Conservation (phyloP, 2,113 vertebrate species). For the Rhynchomys soricoides region DNA sequence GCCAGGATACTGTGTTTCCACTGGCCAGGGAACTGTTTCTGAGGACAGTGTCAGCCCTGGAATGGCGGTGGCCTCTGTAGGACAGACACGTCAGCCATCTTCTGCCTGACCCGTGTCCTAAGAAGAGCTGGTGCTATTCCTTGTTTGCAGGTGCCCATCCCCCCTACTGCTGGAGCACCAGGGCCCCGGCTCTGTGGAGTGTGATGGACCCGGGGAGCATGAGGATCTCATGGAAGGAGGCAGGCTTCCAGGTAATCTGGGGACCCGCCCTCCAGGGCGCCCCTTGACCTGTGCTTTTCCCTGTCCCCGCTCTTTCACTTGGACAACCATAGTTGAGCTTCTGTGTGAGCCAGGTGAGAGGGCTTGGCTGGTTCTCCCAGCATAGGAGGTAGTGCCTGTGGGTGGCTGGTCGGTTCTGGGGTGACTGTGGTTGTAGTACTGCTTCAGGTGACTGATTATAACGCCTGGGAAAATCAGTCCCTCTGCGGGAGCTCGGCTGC, state of each 20-base stretch:
- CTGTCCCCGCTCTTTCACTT: background rate
- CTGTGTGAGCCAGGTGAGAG: fast-evolving
- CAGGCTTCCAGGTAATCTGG: constrained; percentile 89
- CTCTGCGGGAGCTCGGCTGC: too few species aligned
- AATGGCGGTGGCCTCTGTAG: background rate
- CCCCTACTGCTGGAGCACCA: constrained; percentile 92
- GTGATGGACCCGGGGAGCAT: constrained; percentile 90
- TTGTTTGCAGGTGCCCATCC: constrained; percentile 91
- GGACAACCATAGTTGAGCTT: fast-evolving
- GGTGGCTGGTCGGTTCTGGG: background rate
- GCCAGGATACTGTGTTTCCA: background rate
- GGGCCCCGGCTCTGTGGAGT: constrained; percentile 88
- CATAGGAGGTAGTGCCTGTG: background rate
- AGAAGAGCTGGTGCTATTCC: constrained; percentile 36
- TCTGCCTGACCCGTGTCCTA: fast-evolving
- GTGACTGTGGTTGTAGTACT: too few species aligned
- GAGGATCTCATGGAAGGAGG: constrained; percentile 92
- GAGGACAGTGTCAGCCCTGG: background rate
- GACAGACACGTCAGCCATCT: background rate
- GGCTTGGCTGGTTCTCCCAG: fast-evolving
- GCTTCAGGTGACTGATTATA: background rate
- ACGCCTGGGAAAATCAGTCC: fast-evolving
- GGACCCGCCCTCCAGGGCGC: fast-evolving
- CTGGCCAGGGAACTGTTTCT: background rate
- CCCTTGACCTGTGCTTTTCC: background rate